phyloP scores from a whole-genome alignment of 2,113 vertebrate species.

The Rhynchopsitta pachyrhyncha region DNA sequence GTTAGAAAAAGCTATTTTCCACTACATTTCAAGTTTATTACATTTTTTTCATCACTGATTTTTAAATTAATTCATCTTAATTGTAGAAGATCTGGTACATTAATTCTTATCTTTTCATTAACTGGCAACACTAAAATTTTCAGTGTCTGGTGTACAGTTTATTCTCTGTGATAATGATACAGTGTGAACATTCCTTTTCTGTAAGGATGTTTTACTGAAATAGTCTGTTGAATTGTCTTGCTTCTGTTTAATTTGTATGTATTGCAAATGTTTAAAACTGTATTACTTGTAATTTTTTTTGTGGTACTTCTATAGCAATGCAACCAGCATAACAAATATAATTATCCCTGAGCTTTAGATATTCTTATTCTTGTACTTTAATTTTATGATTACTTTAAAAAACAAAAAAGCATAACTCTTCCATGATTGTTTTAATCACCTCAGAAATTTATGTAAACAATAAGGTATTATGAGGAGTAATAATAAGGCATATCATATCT shows the following conservation, averaged over 20 bases:
- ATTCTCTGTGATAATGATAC: background rate
- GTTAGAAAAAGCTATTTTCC: background rate
- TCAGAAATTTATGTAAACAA: background rate
- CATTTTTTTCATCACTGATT: background rate
- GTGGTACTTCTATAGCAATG: background rate
- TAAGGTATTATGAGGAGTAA: background rate
- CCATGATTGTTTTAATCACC: background rate
- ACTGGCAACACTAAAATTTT: slow-evolving; percentile 5
- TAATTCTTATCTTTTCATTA: slow-evolving; percentile 25
- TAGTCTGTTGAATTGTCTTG: background rate
- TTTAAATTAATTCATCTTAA: slow-evolving; percentile 23
- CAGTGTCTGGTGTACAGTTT: background rate
- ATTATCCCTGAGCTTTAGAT: background rate
- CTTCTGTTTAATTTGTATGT: background rate
- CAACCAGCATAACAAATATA: background rate
- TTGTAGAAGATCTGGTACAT: slow-evolving; percentile 27
- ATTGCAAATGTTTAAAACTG: background rate
- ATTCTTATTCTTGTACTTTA: background rate
- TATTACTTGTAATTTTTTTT: background rate
- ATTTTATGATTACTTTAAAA: background rate
- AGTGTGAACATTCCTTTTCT: background rate
- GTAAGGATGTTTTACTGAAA: background rate
- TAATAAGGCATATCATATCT: background rate
- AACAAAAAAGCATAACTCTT: background rate
- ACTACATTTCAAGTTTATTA: background rate